phyloP scores from a whole-genome alignment of 2,797 vertebrate species.

The Fringilla coelebs region DNA sequence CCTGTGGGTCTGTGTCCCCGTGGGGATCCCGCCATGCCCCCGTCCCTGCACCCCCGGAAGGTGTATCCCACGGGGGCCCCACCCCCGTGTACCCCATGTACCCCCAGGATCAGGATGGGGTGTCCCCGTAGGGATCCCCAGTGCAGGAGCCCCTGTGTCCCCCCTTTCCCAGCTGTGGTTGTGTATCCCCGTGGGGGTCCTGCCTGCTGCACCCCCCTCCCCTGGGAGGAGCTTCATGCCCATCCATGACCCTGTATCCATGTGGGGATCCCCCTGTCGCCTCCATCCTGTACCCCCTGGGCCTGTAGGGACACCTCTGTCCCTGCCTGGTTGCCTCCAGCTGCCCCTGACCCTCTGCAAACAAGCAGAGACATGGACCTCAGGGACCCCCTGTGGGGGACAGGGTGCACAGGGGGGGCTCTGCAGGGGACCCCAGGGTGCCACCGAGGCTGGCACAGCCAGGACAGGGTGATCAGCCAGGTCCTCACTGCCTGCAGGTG shows the following conservation, averaged over 20 bases:
- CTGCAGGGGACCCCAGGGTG: background rate
- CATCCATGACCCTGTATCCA: fast-evolving
- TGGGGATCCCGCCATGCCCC: background rate
- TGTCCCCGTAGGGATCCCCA: no score
- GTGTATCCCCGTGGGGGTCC: background rate
- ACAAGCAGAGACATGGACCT: background rate
- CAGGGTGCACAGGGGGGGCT: background rate
- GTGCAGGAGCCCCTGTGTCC: no score
- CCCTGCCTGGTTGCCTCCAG: background rate
- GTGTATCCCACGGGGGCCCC: no score
- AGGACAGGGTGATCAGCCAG: background rate
- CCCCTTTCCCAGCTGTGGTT: background rate
- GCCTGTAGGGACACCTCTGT: background rate
- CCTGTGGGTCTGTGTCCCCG: background rate
- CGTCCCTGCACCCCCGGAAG: no score
- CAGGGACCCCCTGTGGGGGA: background rate
- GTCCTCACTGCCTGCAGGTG: background rate
- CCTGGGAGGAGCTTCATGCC: background rate
- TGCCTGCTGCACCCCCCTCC: background rate
- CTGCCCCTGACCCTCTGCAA: background rate
- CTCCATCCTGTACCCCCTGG: background rate
- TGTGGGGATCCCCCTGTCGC: background rate
- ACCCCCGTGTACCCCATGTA: no score
- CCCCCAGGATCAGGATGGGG: fast-evolving
- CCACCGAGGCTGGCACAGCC: background rate